Base-by-base conservation (phyloP, 2,888 invertebrate genomes). In the Spilarctia lutea region DNA sequence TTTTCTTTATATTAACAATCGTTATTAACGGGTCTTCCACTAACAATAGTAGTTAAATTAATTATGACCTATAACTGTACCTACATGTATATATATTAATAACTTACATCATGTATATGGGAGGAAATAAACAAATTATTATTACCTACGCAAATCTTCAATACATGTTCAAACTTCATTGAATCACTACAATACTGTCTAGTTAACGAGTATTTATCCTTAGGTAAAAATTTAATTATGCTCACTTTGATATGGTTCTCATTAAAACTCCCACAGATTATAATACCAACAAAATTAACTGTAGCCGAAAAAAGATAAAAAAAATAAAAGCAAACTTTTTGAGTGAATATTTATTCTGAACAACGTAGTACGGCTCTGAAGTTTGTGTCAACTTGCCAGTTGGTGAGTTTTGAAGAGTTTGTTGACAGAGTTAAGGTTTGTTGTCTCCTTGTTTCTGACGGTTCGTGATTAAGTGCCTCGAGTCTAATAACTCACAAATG, bases 381-480 rank as follows among this genome's bases (percentile, higher is more conserved):
- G 80, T 82, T 82, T 79, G 73, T 75, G 79, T 82, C 83, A 86
- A 87, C 77, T 87, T 85, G 70, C 3, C 77, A 83, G 81, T 86
- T 89, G 88, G 87, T 83, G 87, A 89, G 83, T 89, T 89, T 87
- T 88, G 87, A 89, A 86, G 87, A 87, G 87, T 88, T 86, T 63
- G 45, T 74, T 79, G 78, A 77, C 80, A 77, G 79, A 83, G 83
- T 83, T 84, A 81, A 83, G 77, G 75, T 76, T 65, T 74, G 76
- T 56, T 82, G 80, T 75, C 73, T 77, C 77, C 74, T 81, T 82
- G 81, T 77, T 75, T 72, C 71, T 82, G 84, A 82, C 82, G 75
- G 78, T 66, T 72, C 72, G 76, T 82, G 85, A 87, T 84, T 82
- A 81, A 85, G 84, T 81, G 79, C 72, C 69, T 66, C 60, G 71